These are phyloP conservation scores for Iphiclides podalirius DNA, from an alignment of 2,888 invertebrate species.

Conservation along the genomic window DNA sequence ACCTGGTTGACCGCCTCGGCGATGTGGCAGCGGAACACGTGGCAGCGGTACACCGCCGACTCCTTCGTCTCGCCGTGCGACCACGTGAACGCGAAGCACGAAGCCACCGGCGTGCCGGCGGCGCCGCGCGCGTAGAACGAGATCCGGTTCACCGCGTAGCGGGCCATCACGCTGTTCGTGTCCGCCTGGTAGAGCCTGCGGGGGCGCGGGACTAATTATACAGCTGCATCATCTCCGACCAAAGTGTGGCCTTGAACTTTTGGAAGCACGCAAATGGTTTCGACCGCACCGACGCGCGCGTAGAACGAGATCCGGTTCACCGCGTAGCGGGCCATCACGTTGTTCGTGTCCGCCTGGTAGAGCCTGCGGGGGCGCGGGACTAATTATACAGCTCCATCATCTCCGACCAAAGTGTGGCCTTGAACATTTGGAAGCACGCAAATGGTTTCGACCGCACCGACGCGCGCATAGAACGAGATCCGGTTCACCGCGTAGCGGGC, in stretches of 20 bases:
- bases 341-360: conserved; percentile 90
- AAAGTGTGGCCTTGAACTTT: too few relatives aligned
- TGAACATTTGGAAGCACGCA: too few relatives aligned
- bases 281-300: conserved; percentile 93
- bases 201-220: too few relatives aligned
- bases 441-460: too few relatives aligned
- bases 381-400: too few relatives aligned
- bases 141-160: conserved; percentile 95
- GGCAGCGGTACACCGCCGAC: conserved; percentile 96
- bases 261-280: too few relatives aligned
- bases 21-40: conserved; percentile 97
- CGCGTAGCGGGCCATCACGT: conserved; percentile 92
- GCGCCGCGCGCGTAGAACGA: conserved; percentile 96
- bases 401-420: too few relatives aligned
- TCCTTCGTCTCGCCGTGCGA: conserved; percentile 94
- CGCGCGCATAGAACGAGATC: conserved; percentile 96
- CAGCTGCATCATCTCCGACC: too few relatives aligned
- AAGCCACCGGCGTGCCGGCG: conserved; percentile 88
- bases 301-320: conserved; percentile 97
- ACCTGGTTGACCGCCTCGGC: conserved; percentile 93
- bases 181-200: conserved; percentile 90
- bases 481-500: conserved; percentile 94
- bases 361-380: too few relatives aligned
- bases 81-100: conserved; percentile 99
- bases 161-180: conserved; percentile 89